Conservation (phyloP, 2,888 invertebrate species). For the Caenorhabditis panamensis region DNA sequence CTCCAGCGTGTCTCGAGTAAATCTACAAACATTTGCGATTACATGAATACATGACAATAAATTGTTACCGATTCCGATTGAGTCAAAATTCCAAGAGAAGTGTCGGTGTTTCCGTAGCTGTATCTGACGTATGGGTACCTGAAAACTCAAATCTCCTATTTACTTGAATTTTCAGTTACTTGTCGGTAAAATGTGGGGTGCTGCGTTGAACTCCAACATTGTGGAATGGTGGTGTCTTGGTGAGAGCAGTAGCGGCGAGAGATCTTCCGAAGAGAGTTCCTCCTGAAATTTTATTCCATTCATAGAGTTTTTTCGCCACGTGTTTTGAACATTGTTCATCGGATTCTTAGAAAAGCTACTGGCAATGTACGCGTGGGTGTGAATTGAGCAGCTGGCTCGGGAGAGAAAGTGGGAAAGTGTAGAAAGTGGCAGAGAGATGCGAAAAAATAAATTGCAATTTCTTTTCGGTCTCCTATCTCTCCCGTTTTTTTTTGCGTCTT, state of each 20-base stretch:
- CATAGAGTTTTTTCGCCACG: slow-evolving; percentile 1
- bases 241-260: slow-evolving; percentile 75
- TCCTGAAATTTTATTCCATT: slow-evolving; percentile 64
- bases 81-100: slow-evolving; percentile 73
- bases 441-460: slow-evolving; percentile 52
- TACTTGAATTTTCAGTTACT: slow-evolving; percentile 22
- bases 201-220: slow-evolving; percentile 80
- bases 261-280: slow-evolving; percentile 78
- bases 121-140: slow-evolving; percentile 78
- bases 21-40: slow-evolving; percentile 49
- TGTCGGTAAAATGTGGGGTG: slow-evolving; percentile 79
- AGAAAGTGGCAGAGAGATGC: slow-evolving; percentile 28
- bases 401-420: background rate
- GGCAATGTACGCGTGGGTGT: slow-evolving; percentile 39
- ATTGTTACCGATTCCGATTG: slow-evolving; percentile 76
- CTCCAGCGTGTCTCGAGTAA: slow-evolving; percentile 69
- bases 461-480: slow-evolving; percentile 13
- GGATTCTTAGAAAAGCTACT: slow-evolving; percentile 30
- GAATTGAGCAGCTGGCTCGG: slow-evolving; percentile 53
- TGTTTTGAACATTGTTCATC: too few species aligned
- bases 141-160: background rate
- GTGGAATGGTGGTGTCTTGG: slow-evolving; percentile 77
- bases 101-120: slow-evolving; percentile 75
- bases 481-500: slow-evolving; percentile 16
- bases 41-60: background rate